Evolutionary conservation across 2,113 vertebrate genomes (phyloP), one percentile per base, ranked within the genome.

Genomic region (Aphyosemion australe): DNA sequence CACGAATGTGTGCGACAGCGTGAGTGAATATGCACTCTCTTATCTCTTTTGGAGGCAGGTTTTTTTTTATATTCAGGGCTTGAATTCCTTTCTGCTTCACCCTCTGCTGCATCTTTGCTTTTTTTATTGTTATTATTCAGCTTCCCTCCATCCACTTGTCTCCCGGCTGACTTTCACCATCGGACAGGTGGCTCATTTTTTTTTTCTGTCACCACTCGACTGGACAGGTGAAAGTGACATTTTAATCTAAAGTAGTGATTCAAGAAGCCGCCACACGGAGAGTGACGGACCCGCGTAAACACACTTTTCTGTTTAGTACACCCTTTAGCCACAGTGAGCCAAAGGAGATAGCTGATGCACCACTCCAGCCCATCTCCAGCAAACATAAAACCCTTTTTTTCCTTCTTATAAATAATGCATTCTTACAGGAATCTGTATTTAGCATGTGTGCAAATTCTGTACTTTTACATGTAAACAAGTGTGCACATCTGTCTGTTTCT

Each of bases 151-250:
- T 61, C 66, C 68, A 74, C 61, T 82, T 55, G 77, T 78, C 67
- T 65, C 55, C 15, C 6, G 52, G 26, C 51, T 31, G 46, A 43
- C 59, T 74, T 72, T 76, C 46, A 65, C 37, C 34, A 79, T 64
- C 21, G 13, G 79, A 79, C 84, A 83, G 72, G 72, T 61, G 66
- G 42, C 69, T 65, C 42, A n/a, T 65, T 42, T 69, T 75, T 67
- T 75, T 42, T 69, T 75, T 67, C 73, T 76, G 69, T 34, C 70
- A 77, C 51, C 53, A 66, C 49, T 61, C 84, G 80, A 88, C 68
- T 63, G 82, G 83, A 89, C 78, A 89, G 76, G 73, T 90, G 78
- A 87, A 83, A 90, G 83, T 90, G 88, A 86, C 88, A 90, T 87
- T 90, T 84, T 89, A 90, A 91, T 92, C 84, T 89, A 78, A 79